These are phyloP conservation scores for Brevipalpus yothersi DNA, from an alignment of 1,140 invertebrate species.

Conservation along the genomic window DNA sequence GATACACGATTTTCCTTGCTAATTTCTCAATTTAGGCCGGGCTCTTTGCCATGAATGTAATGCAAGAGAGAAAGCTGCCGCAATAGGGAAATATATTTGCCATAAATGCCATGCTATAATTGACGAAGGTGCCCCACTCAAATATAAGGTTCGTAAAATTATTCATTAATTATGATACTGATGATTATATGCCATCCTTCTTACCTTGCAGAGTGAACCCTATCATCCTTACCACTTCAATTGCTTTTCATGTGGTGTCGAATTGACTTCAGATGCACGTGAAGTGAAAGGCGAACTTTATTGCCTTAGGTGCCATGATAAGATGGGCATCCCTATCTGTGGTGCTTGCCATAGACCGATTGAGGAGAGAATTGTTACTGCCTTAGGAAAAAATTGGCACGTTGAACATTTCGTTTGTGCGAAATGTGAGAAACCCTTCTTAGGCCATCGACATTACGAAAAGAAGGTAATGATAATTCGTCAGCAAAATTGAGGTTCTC, in stretches of 20 bases:
- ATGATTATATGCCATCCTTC: not conserved
- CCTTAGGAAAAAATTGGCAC: conserved; percentile 97
- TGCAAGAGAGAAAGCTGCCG: conserved; percentile 75
- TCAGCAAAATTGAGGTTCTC: not conserved
- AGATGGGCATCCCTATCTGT: conserved; percentile 89
- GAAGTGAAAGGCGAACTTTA: conserved; percentile 89
- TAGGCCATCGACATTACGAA: conserved; percentile 95
- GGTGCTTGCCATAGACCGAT: conserved; percentile 87
- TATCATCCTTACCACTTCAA: conserved; percentile 99
- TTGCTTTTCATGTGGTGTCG: conserved; percentile 42
- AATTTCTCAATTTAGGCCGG: conserved; percentile 18
- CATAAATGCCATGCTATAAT: conserved; percentile 93
- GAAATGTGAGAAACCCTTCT: conserved; percentile 87
- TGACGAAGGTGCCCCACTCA: conserved; percentile 69
- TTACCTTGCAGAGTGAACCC: conserved; percentile 30
- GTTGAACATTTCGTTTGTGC: conserved; percentile 76
- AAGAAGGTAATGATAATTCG: conserved; percentile 34
- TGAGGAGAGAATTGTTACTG: conserved; percentile 85
- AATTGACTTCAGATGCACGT: conserved; percentile 52
- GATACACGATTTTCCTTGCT: not conserved
- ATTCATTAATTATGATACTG: too few relatives aligned
- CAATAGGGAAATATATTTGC: conserved; percentile 88
- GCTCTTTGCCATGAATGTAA: conserved; percentile 94
- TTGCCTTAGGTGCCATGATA: conserved; percentile 92
- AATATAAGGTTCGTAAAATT: conserved; percentile 29